Percentiles rank a stretch among this genome's conserved stretches.
phyloP scores from a whole-genome alignment of 2,888 invertebrate species.

The Acanthoscelides obtectus region DNA sequence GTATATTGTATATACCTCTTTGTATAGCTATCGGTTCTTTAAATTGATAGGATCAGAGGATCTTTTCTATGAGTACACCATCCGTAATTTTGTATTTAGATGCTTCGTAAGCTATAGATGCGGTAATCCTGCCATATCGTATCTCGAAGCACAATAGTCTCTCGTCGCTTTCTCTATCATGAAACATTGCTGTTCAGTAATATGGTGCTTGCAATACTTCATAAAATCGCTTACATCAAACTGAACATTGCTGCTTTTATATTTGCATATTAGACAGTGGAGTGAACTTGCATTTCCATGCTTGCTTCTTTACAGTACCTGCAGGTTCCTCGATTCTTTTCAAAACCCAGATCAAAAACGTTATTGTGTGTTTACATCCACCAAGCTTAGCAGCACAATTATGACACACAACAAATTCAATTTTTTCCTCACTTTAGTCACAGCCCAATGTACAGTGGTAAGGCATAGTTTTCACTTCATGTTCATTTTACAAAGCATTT shows the following conservation, averaged over 20 bases:
- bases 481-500: background rate
- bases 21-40: background rate
- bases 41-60: background rate
- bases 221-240: constrained; percentile 6
- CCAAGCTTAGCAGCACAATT: too few relatives aligned
- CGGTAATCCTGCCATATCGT: background rate
- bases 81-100: background rate
- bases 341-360: too few relatives aligned
- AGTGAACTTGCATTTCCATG: too few relatives aligned
- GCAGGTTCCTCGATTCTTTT: background rate
- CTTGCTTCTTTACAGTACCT: too few relatives aligned
- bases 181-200: constrained; percentile 7
- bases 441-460: too few relatives aligned
- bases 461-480: too few relatives aligned
- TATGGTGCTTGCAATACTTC: constrained; percentile 7
- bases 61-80: background rate
- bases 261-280: background rate
- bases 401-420: too few relatives aligned
- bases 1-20: background rate
- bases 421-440: too few relatives aligned
- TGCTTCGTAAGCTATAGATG: background rate
- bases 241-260: background rate
- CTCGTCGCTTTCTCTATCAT: constrained; percentile 9
- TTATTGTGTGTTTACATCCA: too few relatives aligned
- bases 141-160: background rate